Conservation (phyloP, 2,888 invertebrate species). For the Oscheius onirici region DNA sequence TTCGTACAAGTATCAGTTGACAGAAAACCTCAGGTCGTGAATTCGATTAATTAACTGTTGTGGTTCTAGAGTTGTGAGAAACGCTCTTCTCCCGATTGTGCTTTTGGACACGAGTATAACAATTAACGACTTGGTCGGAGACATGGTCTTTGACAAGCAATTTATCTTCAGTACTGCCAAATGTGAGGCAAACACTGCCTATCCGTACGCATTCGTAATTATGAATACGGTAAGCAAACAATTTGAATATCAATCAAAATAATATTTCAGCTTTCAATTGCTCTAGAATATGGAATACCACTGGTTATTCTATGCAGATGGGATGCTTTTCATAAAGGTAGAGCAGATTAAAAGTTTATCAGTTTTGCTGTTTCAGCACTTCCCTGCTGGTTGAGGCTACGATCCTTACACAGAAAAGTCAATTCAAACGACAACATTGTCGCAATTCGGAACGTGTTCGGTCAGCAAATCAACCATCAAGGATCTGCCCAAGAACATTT, state of each 20-base stretch:
- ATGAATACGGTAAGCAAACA: slow-evolving; percentile 9
- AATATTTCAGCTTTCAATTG: slow-evolving; percentile 9
- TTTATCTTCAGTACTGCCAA: slow-evolving; percentile 17
- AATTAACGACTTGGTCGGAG: slow-evolving; percentile 17
- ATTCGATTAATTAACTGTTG: not conserved
- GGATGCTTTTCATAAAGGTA: slow-evolving; percentile 20
- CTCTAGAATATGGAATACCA: slow-evolving; percentile 14
- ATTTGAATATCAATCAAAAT: not conserved
- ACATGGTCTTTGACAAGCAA: slow-evolving; percentile 7
- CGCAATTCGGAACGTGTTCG: slow-evolving; percentile 15
- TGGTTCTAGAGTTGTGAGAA: slow-evolving; percentile 20
- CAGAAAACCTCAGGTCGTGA: slow-evolving; percentile 16
- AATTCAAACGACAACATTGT: not conserved
- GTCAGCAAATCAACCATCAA: slow-evolving; percentile 9
- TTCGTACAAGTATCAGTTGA: slow-evolving; percentile 19
- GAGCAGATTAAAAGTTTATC: not conserved
- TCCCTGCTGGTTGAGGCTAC: not conserved
- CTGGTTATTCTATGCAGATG: slow-evolving; percentile 18
- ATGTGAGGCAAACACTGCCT: not conserved
- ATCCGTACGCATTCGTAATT: slow-evolving; percentile 18
- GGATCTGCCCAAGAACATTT: slow-evolving; percentile 4
- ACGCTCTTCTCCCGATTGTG: slow-evolving; percentile 15
- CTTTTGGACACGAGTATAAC: slow-evolving; percentile 21
- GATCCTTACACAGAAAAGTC: not conserved
- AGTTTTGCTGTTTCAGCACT: slow-evolving; percentile 11